Evolutionary conservation across 1,140 invertebrate genomes (phyloP).

Genomic region (Drosophila grimshawi): DNA sequence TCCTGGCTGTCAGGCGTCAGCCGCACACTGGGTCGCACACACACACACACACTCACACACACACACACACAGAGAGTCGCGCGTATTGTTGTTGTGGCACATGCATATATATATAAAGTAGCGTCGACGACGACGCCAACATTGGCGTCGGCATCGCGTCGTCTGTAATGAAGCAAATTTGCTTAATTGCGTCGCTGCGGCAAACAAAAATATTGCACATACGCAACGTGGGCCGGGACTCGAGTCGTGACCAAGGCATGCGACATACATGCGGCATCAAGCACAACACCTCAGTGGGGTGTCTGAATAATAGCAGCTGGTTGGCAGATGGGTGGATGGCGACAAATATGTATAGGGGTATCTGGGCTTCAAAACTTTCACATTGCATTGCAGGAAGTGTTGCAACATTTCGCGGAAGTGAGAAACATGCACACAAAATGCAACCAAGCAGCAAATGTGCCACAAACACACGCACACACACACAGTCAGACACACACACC

Average conservation of each 20-base stretch:
- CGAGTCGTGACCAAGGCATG: neutral
- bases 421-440: constrained; percentile 55
- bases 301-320: neutral
- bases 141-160: constrained; percentile 11
- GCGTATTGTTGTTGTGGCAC: constrained; percentile 10
- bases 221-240: constrained; percentile 32
- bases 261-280: constrained; percentile 1
- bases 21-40: constrained; percentile 41
- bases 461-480: constrained; percentile 17
- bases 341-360: neutral
- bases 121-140: neutral
- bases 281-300: neutral
- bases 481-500: constrained; percentile 6
- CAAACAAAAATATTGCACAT: constrained; percentile 57
- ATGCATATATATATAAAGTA: neutral
- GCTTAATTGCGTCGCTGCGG: constrained; percentile 59
- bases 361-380: constrained; percentile 38
- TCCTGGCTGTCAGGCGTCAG: constrained; percentile 45
- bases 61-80: neutral
- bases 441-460: constrained; percentile 55
- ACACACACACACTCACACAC: constrained; percentile 11
- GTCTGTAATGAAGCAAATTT: constrained; percentile 64
- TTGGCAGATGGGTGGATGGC: too few relatives aligned
- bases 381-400: constrained; percentile 56
- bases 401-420: constrained; percentile 58